Evolutionary conservation across 2,888 invertebrate genomes (phyloP), one percentile per base, ranked within the genome.

Genomic region (Unio delphinus): DNA sequence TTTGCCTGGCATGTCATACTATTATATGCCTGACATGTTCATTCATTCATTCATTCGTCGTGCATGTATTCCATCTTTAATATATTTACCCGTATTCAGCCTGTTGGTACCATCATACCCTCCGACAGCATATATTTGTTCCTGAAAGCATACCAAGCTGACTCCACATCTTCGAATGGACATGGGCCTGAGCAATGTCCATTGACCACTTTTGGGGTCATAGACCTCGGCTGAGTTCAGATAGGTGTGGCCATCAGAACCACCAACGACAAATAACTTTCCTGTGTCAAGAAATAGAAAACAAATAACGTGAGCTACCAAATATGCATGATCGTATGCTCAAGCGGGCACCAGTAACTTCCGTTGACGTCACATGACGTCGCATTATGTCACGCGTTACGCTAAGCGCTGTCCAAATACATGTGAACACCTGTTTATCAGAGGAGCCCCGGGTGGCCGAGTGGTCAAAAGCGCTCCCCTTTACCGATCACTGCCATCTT

Each of bases 211-310:
- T 20, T 90, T 90, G 0, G 94, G 92, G 88, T 95, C 94, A 88
- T 94, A 95, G 62, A 94, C 92, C 89, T 96, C 96, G 1, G 93
- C 94, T 0, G 94, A 94, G 80, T 92, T 92, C 81, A 95, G 92
- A n/a, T 95, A 94, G 81, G 94, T 93, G 77, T 93, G 92, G 0
- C 95, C 95, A 85, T 95, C 94, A 90, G 95, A 95, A 28, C 95
- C 95, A 18, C 97, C 95, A 26, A 93, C 94, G 65, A 95, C 93
- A 89, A 94, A 95, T 79, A 95, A 93, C 92, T 93, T 84, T 76
- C 93, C 88, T 87, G 75, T 5, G 45, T 11, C 1, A 45, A 45
- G 34, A 34, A 34, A 34, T 34, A 45, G 15, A 11, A 45, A 45
- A 45, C 0, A 8, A 4, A 45, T 4, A 45, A 45, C 3, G 4